A percentile compares a stretch with the other conserved stretches of the same genome.
phyloP scores from a whole-genome alignment of 30 jellyfish, hydroid and myxozoan species.

The Pseudorhiza aurosa region DNA sequence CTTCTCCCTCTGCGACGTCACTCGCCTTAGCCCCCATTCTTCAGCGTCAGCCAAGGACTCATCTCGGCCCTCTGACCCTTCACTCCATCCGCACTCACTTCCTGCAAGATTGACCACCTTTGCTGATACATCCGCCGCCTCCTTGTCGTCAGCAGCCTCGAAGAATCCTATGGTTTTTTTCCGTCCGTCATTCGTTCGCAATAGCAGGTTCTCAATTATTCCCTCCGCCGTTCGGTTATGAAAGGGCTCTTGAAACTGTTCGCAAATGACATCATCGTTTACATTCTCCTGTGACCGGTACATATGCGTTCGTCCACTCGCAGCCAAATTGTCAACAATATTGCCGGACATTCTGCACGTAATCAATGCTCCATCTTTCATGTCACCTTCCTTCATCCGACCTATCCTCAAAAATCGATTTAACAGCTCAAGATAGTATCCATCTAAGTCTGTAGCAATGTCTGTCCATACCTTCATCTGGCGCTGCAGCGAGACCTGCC shows the following conservation, averaged over 20 bases:
- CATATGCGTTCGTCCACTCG: constrained; percentile 16
- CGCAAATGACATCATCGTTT: constrained; percentile 45
- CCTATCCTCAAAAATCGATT: constrained; percentile 36
- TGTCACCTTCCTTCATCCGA: not conserved
- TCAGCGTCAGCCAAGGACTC: not conserved
- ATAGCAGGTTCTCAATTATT: constrained; percentile 27
- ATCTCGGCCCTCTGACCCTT: not conserved
- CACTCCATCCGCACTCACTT: constrained; percentile 10
- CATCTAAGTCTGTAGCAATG: constrained; percentile 62
- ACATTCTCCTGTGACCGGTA: constrained; percentile 37
- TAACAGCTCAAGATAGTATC: constrained; percentile 48
- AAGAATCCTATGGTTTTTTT: constrained; percentile 6
- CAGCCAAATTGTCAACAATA: constrained; percentile 29
- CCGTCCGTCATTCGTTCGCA: constrained; percentile 45
- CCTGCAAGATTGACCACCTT: not conserved
- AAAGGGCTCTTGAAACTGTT: constrained; percentile 46
- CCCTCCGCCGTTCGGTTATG: constrained; percentile 9
- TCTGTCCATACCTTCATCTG: constrained; percentile 63
- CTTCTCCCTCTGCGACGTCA: not conserved
- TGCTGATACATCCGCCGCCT: constrained; percentile 8
- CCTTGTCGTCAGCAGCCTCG: constrained; percentile 32
- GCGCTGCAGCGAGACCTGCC: constrained; percentile 16
- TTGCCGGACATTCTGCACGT: constrained; percentile 45
- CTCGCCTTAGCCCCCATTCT: too few relatives aligned
- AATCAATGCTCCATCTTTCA: constrained; percentile 16